Conservation (phyloP, 2,113 vertebrate genomes). For the Zosterops borbonicus region DNA sequence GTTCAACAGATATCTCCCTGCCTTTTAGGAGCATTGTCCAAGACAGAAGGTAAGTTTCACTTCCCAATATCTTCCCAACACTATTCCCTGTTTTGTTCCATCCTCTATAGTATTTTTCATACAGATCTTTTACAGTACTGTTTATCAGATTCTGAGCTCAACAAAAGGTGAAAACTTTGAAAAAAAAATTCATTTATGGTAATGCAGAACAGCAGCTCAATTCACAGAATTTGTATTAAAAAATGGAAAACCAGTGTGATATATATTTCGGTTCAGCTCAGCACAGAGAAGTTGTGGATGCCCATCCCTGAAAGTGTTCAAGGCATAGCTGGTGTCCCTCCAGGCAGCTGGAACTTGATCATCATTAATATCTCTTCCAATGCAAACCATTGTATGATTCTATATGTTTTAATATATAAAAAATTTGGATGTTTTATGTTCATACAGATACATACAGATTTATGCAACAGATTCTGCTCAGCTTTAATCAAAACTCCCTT, state of each 20-base stretch:
- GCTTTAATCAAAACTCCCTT: background rate
- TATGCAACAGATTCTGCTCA: background rate
- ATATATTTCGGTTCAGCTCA: background rate
- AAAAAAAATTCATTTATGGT: background rate
- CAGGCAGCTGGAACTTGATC: background rate
- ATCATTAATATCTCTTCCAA: background rate
- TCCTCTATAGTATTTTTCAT: background rate
- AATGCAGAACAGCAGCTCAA: background rate
- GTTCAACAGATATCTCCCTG: background rate
- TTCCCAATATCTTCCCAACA: background rate
- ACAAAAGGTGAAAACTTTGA: background rate
- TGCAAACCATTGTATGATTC: background rate
- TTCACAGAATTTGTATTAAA: background rate
- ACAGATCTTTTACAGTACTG: background rate
- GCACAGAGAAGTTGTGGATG: no score
- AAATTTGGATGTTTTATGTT: background rate
- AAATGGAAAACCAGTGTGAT: background rate
- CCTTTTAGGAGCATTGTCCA: background rate
- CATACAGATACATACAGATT: background rate
- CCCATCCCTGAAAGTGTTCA: background rate
- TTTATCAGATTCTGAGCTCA: background rate
- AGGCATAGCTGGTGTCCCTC: background rate
- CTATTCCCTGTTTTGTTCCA: background rate
- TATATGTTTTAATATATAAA: background rate
- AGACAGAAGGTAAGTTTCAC: background rate